These are phyloP conservation scores for Carapus acus DNA, from an alignment of 2,797 vertebrate genomes.

Conservation along the genomic window DNA sequence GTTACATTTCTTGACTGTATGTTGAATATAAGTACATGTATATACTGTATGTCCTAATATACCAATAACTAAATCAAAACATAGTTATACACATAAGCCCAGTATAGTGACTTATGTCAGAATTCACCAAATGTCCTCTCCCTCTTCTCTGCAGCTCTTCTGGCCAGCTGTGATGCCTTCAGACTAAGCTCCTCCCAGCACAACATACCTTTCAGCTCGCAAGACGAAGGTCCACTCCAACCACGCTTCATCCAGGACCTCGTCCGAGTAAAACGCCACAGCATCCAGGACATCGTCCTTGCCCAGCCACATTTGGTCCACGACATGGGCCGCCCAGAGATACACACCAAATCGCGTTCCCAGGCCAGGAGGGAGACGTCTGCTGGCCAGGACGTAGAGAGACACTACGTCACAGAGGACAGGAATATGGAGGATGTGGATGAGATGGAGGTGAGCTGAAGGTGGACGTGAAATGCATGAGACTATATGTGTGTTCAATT, in stretches of 20 bases:
- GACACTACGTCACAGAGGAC: conserved; percentile 4
- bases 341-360: conserved; percentile 38
- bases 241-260: conserved; percentile 40
- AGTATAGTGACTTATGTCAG: too few species aligned
- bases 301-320: conserved; percentile 60
- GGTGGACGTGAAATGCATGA: neutral
- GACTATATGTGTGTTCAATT: too few species aligned
- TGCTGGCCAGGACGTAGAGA: conserved; percentile 15
- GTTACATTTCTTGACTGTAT: too few species aligned
- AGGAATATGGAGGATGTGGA: conserved; percentile 48
- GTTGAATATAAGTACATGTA: too few species aligned
- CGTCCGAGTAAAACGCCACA: conserved; percentile 47
- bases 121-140: neutral
- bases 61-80: too few species aligned
- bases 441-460: conserved; percentile 59
- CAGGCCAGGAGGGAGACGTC: conserved; percentile 19
- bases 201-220: conserved; percentile 17
- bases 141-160: conserved; percentile 27
- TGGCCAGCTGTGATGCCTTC: conserved; percentile 41
- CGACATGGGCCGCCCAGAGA: conserved; percentile 55
- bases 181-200: conserved; percentile 24
- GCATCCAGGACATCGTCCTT: conserved; percentile 40
- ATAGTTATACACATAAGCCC: too few species aligned
- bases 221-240: conserved; percentile 20
- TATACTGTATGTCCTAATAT: too few species aligned